Evolutionary conservation across 2,113 vertebrate genomes (phyloP).

Genomic region (Coptodon rendalli): DNA sequence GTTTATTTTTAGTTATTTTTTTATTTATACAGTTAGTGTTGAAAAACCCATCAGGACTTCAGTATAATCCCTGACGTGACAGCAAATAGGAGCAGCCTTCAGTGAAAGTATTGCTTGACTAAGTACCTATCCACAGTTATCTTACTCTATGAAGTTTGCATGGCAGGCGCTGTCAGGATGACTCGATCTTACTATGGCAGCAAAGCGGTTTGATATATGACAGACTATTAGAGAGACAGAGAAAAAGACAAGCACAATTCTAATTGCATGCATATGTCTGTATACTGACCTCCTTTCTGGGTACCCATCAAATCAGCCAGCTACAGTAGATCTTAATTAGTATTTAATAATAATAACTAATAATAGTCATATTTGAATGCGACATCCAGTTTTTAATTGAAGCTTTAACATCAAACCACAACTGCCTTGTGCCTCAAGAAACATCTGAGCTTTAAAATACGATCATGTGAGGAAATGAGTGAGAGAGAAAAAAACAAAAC

Average conservation of each 20-base stretch:
- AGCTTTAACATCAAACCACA: not conserved
- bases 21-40: not conserved
- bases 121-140: conserved; percentile 45
- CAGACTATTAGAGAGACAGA: not conserved
- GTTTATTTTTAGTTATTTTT: not conserved
- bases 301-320: not conserved
- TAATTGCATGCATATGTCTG: not conserved
- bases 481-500: not conserved
- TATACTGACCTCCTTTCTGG: not conserved
- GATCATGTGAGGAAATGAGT: rapidly evolving
- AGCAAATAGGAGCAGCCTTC: conserved; percentile 9
- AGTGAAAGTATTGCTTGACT: conserved; percentile 29
- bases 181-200: not conserved
- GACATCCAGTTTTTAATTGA: not conserved
- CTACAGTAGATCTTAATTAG: not conserved
- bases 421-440: not conserved
- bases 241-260: not conserved
- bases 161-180: conserved; percentile 38
- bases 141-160: conserved; percentile 36
- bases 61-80: not conserved
- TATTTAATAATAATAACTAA: not conserved
- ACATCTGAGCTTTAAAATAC: not conserved
- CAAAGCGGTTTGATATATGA: conserved; percentile 23
- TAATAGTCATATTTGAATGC: not conserved
- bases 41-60: not conserved